These are phyloP conservation scores for Orussus abietinus DNA, from an alignment of 1,140 invertebrate species.

Conservation along the genomic window DNA sequence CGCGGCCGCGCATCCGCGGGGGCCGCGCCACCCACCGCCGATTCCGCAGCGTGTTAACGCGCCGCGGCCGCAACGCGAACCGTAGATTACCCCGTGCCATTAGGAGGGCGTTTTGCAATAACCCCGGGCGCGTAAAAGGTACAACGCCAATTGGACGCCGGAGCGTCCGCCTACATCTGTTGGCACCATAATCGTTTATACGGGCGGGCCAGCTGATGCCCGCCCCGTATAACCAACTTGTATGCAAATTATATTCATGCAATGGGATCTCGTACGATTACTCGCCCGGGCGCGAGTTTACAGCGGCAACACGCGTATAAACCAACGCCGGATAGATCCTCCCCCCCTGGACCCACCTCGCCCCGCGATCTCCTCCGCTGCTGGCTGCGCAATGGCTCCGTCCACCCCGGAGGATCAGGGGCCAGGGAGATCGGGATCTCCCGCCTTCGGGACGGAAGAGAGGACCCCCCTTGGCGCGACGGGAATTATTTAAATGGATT, in stretches of 20 bases:
- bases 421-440: no score
- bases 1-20: constrained; percentile 12
- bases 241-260: constrained; percentile 57
- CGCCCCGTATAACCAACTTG: constrained; percentile 50
- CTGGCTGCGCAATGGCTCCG: no score
- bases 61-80: constrained; percentile 2
- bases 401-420: no score
- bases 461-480: constrained; percentile 38
- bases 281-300: constrained; percentile 47
- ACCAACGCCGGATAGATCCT: constrained; percentile 45
- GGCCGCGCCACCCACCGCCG: no score
- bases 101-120: constrained; percentile 33
- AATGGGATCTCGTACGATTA: constrained; percentile 53
- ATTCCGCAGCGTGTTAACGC: no score
- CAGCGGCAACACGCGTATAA: constrained; percentile 52
- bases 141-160: constrained; percentile 31
- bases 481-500: constrained; percentile 54
- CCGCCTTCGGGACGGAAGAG: no score
- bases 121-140: constrained; percentile 30
- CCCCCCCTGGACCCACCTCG: no score
- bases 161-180: constrained; percentile 51
- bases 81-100: constrained; percentile 35
- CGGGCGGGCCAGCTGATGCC: constrained; percentile 51
- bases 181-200: constrained; percentile 55
- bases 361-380: no score